Percentiles rank a stretch among this genome's conserved stretches.
Evolutionary conservation across 2,797 vertebrate species (phyloP).

Genomic region (Astyanax mexicanus): DNA sequence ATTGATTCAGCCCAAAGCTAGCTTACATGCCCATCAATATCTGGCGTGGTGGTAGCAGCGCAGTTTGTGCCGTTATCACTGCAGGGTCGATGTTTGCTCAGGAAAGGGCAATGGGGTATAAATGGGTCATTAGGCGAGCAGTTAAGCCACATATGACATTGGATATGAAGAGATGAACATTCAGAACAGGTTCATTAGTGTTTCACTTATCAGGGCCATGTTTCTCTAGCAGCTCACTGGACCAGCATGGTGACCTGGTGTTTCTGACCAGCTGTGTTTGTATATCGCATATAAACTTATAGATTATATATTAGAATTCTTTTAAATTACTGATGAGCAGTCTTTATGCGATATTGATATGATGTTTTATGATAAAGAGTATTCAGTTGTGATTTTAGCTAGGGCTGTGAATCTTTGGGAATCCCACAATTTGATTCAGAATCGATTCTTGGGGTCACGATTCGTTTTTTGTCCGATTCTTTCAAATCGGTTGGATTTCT

Average conservation of each 20-base stretch:
- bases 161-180: conserved; percentile 14
- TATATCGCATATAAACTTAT: too few species aligned
- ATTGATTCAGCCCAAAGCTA: conserved; percentile 50
- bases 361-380: too few species aligned
- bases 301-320: too few species aligned
- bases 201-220: neutral
- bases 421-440: too few species aligned
- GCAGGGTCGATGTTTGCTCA: conserved; percentile 46
- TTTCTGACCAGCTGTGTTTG: neutral
- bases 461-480: too few species aligned
- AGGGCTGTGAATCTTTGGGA: too few species aligned
- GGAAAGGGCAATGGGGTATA: conserved; percentile 34
- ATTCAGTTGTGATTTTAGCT: too few species aligned
- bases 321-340: too few species aligned
- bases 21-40: conserved; percentile 34
- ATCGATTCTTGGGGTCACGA: too few species aligned
- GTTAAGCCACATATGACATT: conserved; percentile 29
- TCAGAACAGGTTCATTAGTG: conserved; percentile 23
- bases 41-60: conserved; percentile 34
- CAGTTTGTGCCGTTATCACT: conserved; percentile 40
- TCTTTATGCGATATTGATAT: too few species aligned
- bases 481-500: too few species aligned
- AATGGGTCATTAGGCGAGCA: conserved; percentile 37
- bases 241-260: neutral
- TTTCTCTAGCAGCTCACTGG: too few species aligned